Conservation (phyloP, 1,140 invertebrate genomes). For the Drosophila suzukii region DNA sequence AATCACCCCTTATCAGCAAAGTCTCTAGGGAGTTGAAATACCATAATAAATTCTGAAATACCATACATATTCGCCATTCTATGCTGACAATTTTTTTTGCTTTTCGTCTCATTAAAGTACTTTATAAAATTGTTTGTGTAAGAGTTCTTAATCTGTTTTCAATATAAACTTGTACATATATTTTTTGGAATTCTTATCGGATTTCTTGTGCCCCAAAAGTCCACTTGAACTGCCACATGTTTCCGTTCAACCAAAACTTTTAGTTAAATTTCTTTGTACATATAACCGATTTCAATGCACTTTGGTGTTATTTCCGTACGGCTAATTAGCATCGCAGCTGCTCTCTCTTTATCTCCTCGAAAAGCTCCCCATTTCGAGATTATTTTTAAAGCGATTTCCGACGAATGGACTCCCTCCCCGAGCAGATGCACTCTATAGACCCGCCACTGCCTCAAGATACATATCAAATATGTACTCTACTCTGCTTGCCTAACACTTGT, state of each 20-base stretch:
- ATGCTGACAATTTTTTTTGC: neutral
- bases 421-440: neutral
- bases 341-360: neutral
- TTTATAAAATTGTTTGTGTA: neutral
- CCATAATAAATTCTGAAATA: too few relatives aligned
- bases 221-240: slow-evolving; percentile 7
- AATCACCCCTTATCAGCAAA: neutral
- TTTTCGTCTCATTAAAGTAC: neutral
- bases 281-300: neutral
- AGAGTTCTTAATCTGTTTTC: neutral
- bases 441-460: neutral
- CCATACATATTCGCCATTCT: neutral
- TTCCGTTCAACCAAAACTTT: slow-evolving; percentile 2
- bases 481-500: slow-evolving; percentile 36
- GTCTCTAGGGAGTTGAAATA: neutral
- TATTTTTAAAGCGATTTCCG: neutral
- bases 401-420: neutral
- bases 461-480: slow-evolving; percentile 30
- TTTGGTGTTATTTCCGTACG: neutral
- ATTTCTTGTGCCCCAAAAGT: neutral
- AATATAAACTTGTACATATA: neutral
- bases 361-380: slow-evolving; percentile 2
- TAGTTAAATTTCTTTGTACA: neutral
- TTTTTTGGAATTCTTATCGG: neutral
- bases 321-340: slow-evolving; percentile 1